A percentile compares a stretch with the other conserved stretches of the same genome.
phyloP scores from a whole-genome alignment of 2,797 vertebrate species.

The Chelon auratus region DNA sequence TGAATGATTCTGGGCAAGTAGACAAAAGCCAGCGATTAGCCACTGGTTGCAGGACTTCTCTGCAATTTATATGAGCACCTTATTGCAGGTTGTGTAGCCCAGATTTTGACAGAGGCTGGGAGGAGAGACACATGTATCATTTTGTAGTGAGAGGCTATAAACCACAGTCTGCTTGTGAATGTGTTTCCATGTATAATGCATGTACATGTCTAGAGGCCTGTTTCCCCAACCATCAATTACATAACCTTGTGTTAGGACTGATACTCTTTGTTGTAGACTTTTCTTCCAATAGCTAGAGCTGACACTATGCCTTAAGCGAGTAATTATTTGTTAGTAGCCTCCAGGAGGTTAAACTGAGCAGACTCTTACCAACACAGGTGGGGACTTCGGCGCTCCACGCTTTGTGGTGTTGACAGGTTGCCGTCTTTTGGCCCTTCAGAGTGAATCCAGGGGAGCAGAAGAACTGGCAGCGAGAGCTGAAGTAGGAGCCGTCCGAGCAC shows the following conservation, averaged over 20 bases:
- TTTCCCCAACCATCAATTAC: conserved; percentile 31
- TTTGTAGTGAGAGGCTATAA: conserved; percentile 17
- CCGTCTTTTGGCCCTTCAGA: conserved; percentile 89
- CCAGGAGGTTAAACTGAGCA: conserved; percentile 5
- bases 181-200: conserved; percentile 5
- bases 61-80: conserved; percentile 10
- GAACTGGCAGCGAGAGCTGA: conserved; percentile 95
- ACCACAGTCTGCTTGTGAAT: conserved; percentile 5
- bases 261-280: neutral
- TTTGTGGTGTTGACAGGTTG: conserved; percentile 91
- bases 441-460: conserved; percentile 94
- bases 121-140: conserved; percentile 25
- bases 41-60: conserved; percentile 11
- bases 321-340: conserved; percentile 24
- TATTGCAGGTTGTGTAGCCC: neutral
- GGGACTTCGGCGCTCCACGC: conserved; percentile 89
- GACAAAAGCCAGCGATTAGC: conserved; percentile 7
- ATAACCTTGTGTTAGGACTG: conserved; percentile 20
- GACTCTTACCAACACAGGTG: conserved; percentile 89
- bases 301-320: conserved; percentile 1
- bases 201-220: neutral
- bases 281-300: conserved; percentile 11
- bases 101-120: conserved; percentile 20
- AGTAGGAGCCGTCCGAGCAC: conserved; percentile 96
- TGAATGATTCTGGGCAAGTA: neutral